Evolutionary conservation across 2,888 invertebrate genomes (phyloP).

Genomic region (Clistopyga incitator): DNA sequence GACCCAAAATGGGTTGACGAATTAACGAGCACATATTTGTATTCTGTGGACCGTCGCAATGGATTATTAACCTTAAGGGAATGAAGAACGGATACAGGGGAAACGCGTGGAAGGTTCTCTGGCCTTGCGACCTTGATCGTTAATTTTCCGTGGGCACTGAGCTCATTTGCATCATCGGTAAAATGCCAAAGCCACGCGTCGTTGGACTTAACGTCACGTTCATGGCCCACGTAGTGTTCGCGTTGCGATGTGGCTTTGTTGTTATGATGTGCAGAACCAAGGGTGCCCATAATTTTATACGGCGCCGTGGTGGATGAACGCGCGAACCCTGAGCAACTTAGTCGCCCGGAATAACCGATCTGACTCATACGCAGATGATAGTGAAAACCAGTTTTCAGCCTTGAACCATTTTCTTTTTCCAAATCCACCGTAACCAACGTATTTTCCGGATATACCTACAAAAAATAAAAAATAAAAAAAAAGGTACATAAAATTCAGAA

Average conservation of each 20-base stretch:
- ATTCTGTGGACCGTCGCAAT: background rate
- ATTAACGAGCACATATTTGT: background rate
- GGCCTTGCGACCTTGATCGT: conserved; percentile 55
- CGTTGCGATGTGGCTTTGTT: conserved; percentile 19
- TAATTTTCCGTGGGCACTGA: conserved; percentile 44
- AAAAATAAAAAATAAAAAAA: background rate
- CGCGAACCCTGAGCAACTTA: conserved; percentile 36
- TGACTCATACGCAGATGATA: conserved; percentile 35
- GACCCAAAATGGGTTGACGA: background rate
- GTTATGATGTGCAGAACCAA: conserved; percentile 12
- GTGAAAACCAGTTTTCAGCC: conserved; percentile 23
- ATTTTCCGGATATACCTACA: background rate
- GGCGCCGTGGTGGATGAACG: conserved; percentile 30
- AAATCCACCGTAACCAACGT: background rate
- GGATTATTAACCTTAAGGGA: background rate
- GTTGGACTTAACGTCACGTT: conserved; percentile 60
- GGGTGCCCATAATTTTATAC: conserved; percentile 28
- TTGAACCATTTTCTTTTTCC: conserved; percentile 17
- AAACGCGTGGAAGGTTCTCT: conserved; percentile 1
- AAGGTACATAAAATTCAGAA: background rate
- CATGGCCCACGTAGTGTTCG: conserved; percentile 33
- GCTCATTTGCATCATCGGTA: conserved; percentile 61
- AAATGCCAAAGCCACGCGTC: conserved; percentile 57
- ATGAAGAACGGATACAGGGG: background rate
- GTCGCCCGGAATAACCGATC: conserved; percentile 46